These are phyloP conservation scores for Syngnathoides biaculeatus DNA, from an alignment of 2,113 vertebrate genomes.

Conservation along the genomic window DNA sequence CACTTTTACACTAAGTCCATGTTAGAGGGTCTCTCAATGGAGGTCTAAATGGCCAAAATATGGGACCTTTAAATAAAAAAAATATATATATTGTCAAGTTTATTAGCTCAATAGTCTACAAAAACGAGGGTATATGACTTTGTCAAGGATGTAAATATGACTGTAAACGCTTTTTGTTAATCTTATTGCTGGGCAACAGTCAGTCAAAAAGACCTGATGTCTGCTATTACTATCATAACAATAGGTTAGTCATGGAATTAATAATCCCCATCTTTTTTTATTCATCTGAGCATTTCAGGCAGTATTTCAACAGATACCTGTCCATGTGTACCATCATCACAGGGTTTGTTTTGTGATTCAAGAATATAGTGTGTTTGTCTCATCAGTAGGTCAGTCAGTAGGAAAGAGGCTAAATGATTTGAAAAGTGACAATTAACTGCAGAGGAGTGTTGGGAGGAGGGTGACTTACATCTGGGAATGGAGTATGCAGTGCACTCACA, in stretches of 20 bases:
- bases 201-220: too few relatives aligned
- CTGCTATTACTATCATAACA: too few relatives aligned
- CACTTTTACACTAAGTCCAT: too few relatives aligned
- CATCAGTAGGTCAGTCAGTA: not conserved
- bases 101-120: too few relatives aligned
- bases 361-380: constrained; percentile 9
- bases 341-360: not conserved
- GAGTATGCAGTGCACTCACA: constrained; percentile 59
- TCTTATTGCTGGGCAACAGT: constrained; percentile 43
- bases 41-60: too few relatives aligned
- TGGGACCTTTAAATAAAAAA: too few relatives aligned
- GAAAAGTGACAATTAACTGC: constrained; percentile 48
- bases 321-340: constrained; percentile 5
- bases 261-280: too few relatives aligned
- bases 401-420: constrained; percentile 33
- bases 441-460: constrained; percentile 41
- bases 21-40: too few relatives aligned
- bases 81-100: too few relatives aligned
- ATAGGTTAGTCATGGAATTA: too few relatives aligned
- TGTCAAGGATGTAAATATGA: constrained; percentile 40
- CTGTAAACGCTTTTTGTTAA: constrained; percentile 64
- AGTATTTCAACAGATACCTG: constrained; percentile 40
- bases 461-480: constrained; percentile 55
- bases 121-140: constrained; percentile 19
- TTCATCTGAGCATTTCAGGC: constrained; percentile 42